A percentile compares a stretch with the other conserved stretches of the same genome.
Evolutionary conservation across 2,888 invertebrate species (phyloP).

Genomic region (Gerris lacustris): DNA sequence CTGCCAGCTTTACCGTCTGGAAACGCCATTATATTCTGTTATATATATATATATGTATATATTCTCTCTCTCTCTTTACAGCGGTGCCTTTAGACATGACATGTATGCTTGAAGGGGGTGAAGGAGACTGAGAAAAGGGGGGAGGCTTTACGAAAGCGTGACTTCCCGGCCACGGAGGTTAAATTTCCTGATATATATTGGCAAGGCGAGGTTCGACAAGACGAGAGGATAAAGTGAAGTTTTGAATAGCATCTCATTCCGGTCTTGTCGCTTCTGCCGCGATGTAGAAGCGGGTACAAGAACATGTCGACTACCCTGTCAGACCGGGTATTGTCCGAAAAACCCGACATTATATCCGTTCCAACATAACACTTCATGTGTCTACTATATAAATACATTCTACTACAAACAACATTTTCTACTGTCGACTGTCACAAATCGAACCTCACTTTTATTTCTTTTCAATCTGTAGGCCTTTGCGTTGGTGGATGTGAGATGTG

Average conservation of each 20-base stretch:
- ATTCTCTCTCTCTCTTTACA: neutral
- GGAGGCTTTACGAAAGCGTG: neutral
- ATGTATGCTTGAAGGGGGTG: neutral
- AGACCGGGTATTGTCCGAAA: too few relatives aligned
- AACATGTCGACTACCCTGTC: too few relatives aligned
- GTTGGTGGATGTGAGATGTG: too few relatives aligned
- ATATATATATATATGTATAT: neutral
- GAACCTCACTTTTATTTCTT: too few relatives aligned
- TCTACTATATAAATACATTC: too few relatives aligned
- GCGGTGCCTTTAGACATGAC: neutral
- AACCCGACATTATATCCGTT: too few relatives aligned
- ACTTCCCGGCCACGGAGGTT: neutral
- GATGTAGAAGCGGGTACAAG: too few relatives aligned
- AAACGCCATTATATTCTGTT: conserved; percentile 3
- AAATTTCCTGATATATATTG: conserved; percentile 1
- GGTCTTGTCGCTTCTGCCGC: neutral
- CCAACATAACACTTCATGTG: too few relatives aligned
- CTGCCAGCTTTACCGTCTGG: neutral
- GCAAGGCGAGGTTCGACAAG: neutral
- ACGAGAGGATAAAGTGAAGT: neutral
- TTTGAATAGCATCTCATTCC: conserved; percentile 2
- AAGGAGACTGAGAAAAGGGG: neutral
- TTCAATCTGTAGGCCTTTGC: too few relatives aligned
- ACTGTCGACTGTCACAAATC: too few relatives aligned
- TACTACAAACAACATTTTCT: too few relatives aligned